phyloP scores from a whole-genome alignment of 2,888 invertebrate genomes.

The Lottia scabra region DNA sequence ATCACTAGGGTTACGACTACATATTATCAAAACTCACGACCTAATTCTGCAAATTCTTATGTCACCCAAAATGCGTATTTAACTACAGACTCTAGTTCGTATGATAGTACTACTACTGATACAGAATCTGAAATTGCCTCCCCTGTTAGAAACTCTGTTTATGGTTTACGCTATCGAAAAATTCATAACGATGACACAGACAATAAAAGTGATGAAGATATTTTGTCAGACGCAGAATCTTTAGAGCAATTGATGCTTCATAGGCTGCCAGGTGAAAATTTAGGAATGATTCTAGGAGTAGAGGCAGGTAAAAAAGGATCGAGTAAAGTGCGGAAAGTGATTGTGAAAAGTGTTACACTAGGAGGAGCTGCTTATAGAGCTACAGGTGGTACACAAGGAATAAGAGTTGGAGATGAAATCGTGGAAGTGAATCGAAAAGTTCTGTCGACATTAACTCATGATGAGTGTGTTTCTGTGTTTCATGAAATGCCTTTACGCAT shows the following conservation, averaged over 20 bases:
- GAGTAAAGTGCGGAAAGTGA: constrained; percentile 83
- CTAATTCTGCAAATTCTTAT: background rate
- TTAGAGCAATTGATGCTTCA: constrained; percentile 80
- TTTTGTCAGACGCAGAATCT: background rate
- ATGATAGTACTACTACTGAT: background rate
- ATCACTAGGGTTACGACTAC: background rate
- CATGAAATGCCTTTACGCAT: constrained; percentile 78
- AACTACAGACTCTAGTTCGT: background rate
- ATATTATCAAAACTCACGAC: background rate
- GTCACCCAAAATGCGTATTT: background rate
- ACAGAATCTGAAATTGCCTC: constrained; percentile 2
- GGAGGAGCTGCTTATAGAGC: constrained; percentile 62
- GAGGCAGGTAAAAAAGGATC: constrained; percentile 88
- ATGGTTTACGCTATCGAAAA: background rate
- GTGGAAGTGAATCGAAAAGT: constrained; percentile 86
- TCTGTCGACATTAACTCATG: constrained; percentile 81
- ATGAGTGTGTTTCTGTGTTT: constrained; percentile 90
- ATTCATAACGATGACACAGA: background rate
- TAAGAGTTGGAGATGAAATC: constrained; percentile 90
- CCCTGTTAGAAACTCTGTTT: background rate
- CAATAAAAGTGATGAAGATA: background rate
- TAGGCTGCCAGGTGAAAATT: constrained; percentile 87
- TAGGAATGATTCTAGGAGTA: constrained; percentile 92
- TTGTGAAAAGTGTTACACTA: constrained; percentile 73
- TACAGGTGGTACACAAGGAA: constrained; percentile 56